phyloP scores from a whole-genome alignment of 2,888 invertebrate species.

The Cephus spinipes region DNA sequence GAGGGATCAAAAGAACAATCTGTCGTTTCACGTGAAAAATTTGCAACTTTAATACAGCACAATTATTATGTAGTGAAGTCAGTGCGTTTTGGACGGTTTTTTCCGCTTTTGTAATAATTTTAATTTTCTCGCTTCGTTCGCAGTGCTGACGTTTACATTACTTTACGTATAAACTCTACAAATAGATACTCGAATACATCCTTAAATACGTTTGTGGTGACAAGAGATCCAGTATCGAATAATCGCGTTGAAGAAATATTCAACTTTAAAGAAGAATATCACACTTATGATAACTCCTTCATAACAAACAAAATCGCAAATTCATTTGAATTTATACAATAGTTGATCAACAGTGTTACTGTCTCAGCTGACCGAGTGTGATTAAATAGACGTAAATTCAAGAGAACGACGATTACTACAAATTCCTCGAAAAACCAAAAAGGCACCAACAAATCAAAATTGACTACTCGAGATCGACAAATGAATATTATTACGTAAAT shows the following conservation, averaged over 20 bases:
- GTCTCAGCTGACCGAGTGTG: background rate
- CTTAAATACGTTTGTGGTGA: background rate
- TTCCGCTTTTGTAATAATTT: conserved; percentile 23
- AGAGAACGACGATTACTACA: background rate
- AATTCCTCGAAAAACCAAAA: background rate
- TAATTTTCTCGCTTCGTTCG: conserved; percentile 29
- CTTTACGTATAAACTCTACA: background rate
- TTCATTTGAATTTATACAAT: background rate
- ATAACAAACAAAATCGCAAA: too few species aligned
- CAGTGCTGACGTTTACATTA: background rate
- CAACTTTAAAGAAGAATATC: background rate
- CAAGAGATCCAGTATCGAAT: background rate
- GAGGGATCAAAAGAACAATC: background rate
- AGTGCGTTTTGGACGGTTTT: conserved; percentile 12
- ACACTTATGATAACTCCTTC: background rate
- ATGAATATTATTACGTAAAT: background rate
- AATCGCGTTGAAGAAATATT: background rate
- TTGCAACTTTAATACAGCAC: background rate
- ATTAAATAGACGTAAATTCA: background rate
- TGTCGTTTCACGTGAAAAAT: background rate
- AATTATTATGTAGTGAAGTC: conserved; percentile 32
- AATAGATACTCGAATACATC: background rate
- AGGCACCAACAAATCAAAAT: background rate
- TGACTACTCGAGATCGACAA: background rate
- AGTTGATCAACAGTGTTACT: background rate